phyloP scores from a whole-genome alignment of 2,113 vertebrate species.

The Upupa epops region DNA sequence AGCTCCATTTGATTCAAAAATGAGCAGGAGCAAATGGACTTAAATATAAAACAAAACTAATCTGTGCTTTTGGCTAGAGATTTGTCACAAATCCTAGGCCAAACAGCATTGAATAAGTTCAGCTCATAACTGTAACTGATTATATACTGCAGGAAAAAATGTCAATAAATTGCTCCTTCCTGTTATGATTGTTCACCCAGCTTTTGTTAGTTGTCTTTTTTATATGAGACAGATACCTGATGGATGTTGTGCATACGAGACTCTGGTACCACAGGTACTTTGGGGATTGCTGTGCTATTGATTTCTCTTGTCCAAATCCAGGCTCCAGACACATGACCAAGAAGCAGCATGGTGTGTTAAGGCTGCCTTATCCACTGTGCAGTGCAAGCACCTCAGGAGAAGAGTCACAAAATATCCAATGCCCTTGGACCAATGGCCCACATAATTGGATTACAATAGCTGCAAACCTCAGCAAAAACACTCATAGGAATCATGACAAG shows the following conservation, averaged over 20 bases:
- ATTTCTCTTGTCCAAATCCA: neutral
- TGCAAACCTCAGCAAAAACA: neutral
- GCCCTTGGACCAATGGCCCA: fast-evolving
- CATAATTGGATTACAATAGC: fast-evolving
- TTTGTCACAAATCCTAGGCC: neutral
- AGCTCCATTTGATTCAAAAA: slow-evolving; percentile 29
- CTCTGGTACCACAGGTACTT: neutral
- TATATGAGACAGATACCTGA: neutral
- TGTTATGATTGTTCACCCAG: neutral
- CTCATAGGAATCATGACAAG: fast-evolving
- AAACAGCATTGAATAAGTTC: neutral
- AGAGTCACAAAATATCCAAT: neutral
- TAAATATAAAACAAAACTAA: slow-evolving; percentile 37
- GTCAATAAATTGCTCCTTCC: neutral
- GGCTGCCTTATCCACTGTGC: neutral
- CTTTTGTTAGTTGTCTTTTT: neutral
- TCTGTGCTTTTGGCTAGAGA: slow-evolving; percentile 38
- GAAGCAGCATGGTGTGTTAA: neutral
- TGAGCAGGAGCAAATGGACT: slow-evolving; percentile 40
- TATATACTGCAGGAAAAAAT: neutral
- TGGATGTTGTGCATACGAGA: neutral
- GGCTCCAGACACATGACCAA: neutral
- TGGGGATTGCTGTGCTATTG: neutral
- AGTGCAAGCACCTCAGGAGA: neutral
- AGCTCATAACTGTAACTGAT: neutral